Evolutionary conservation across 2,113 vertebrate genomes (phyloP).

Genomic region (Triplophysa rosa): DNA sequence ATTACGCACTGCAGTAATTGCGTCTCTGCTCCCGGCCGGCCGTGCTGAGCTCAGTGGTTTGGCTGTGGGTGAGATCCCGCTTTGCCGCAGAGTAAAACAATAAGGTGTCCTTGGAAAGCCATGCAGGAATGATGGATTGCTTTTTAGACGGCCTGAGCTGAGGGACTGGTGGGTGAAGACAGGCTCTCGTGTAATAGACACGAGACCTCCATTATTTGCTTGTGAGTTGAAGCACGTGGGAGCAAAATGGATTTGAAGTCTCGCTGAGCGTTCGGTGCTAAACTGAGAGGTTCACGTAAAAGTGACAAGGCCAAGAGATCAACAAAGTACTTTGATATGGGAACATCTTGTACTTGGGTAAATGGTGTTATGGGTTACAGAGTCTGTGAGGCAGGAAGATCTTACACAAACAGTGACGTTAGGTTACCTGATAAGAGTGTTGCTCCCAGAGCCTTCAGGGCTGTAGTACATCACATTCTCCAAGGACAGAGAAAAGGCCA

Average conservation of each 20-base stretch:
- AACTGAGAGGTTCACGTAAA: slow-evolving; percentile 1
- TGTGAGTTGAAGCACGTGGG: not conserved
- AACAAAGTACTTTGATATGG: not conserved
- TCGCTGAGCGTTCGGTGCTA: not conserved
- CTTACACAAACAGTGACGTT: not conserved
- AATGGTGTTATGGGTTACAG: not conserved
- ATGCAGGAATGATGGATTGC: slow-evolving; percentile 45
- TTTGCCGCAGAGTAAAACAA: slow-evolving; percentile 31
- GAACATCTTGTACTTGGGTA: not conserved
- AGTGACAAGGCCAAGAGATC: not conserved
- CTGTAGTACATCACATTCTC: slow-evolving; percentile 94
- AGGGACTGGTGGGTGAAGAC: slow-evolving; percentile 13
- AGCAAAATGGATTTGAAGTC: slow-evolving; percentile 10
- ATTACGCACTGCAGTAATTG: slow-evolving; percentile 37
- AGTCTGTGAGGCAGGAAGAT: not conserved
- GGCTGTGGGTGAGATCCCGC: slow-evolving; percentile 4
- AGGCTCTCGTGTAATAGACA: slow-evolving; percentile 11
- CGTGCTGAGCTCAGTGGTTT: slow-evolving; percentile 32
- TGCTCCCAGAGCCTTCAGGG: slow-evolving; percentile 86
- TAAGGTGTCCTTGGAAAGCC: slow-evolving; percentile 25
- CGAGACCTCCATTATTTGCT: slow-evolving; percentile 23
- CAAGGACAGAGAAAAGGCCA: slow-evolving; percentile 91
- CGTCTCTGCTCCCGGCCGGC: slow-evolving; percentile 17
- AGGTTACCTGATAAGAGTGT: slow-evolving; percentile 89
- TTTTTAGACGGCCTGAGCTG: slow-evolving; percentile 17